Conservation (phyloP, 2,888 invertebrate species). For the Synanthedon tipuliformis region DNA sequence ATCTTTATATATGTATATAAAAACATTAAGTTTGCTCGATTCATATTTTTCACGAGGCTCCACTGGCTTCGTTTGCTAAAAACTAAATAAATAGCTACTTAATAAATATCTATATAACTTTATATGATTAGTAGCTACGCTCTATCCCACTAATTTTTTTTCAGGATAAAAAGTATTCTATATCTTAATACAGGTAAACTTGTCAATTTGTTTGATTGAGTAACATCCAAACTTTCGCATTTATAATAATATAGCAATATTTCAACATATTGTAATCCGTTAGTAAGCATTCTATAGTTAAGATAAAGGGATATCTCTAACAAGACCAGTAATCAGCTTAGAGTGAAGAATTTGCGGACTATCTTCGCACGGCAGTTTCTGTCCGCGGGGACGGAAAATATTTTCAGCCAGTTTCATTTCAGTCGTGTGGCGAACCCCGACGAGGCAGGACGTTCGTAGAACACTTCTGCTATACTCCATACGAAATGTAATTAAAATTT, state of each 20-base stretch:
- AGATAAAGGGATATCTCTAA: constrained; percentile 14
- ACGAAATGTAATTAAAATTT: constrained; percentile 14
- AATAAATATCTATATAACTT: too few relatives aligned
- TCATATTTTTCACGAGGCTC: too few relatives aligned
- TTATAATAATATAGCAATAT: neutral
- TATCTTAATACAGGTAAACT: too few relatives aligned
- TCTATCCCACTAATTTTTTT: too few relatives aligned
- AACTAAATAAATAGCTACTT: too few relatives aligned
- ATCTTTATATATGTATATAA: too few relatives aligned
- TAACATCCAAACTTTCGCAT: too few relatives aligned
- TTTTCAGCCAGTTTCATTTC: constrained; percentile 15
- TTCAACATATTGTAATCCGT: constrained; percentile 1
- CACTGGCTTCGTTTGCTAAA: too few relatives aligned
- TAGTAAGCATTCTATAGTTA: neutral
- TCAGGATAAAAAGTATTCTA: too few relatives aligned
- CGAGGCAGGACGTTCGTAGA: constrained; percentile 27
- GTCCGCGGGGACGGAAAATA: constrained; percentile 28
- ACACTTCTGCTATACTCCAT: constrained; percentile 16
- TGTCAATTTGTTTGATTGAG: too few relatives aligned
- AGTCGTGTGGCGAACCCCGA: constrained; percentile 34
- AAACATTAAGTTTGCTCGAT: too few relatives aligned
- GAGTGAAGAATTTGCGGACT: constrained; percentile 30
- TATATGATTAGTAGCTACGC: neutral
- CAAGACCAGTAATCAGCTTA: constrained; percentile 42
- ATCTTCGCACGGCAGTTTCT: constrained; percentile 29